phyloP scores from a whole-genome alignment of 2,113 vertebrate species.

The Patagioenas fasciata region DNA sequence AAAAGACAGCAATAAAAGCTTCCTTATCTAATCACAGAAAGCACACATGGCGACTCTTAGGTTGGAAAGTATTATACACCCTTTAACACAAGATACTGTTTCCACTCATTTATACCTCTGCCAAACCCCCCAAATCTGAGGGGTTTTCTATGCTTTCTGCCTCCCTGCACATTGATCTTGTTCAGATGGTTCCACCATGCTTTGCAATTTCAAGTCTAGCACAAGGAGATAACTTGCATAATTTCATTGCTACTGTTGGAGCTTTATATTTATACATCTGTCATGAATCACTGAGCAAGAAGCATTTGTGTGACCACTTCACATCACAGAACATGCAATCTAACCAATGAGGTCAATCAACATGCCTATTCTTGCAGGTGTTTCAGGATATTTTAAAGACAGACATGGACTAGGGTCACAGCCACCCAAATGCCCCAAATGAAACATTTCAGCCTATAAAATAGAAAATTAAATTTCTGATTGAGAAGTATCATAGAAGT shows the following conservation, averaged over 20 bases:
- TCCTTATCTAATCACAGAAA: background rate
- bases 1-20: background rate
- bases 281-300: background rate
- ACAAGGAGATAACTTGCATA: background rate
- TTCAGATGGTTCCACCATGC: background rate
- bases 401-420: background rate
- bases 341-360: background rate
- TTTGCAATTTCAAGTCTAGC: background rate
- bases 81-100: background rate
- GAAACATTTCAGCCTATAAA: background rate
- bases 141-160: background rate
- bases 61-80: background rate
- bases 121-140: background rate
- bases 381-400: background rate
- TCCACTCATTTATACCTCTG: background rate
- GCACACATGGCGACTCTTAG: rapidly evolving
- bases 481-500: background rate
- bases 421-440: background rate
- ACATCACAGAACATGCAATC: background rate
- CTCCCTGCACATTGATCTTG: background rate
- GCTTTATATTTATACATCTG: background rate
- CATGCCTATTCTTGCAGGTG: background rate
- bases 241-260: background rate
- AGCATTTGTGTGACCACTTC: background rate
- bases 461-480: background rate